Evolutionary conservation across 2,113 vertebrate genomes (phyloP).

Genomic region (Eulemur rufifrons): DNA sequence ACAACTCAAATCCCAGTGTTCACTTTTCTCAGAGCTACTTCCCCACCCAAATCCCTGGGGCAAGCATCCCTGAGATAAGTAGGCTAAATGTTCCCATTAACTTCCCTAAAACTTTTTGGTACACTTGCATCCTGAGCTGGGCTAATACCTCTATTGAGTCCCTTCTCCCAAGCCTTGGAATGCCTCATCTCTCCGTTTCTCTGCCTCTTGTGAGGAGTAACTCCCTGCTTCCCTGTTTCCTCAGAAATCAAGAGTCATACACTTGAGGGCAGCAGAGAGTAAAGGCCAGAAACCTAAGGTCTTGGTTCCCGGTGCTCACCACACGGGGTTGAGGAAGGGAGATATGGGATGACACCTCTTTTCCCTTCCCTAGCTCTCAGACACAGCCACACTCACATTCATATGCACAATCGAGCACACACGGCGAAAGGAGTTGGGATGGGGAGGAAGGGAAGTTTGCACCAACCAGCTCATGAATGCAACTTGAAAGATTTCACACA

Average conservation of each 20-base stretch:
- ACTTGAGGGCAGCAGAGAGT: not conserved
- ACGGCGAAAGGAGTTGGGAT: conserved; percentile 36
- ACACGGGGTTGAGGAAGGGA: not conserved
- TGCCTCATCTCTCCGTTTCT: not conserved
- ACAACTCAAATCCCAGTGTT: conserved; percentile 19
- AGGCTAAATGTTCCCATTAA: not conserved
- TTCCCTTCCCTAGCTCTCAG: conserved; percentile 50
- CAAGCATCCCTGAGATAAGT: conserved; percentile 57
- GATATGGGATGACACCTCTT: conserved; percentile 4
- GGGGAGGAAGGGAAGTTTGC: conserved; percentile 68
- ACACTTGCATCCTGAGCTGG: not conserved
- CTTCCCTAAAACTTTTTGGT: not conserved
- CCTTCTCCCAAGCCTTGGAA: conserved; percentile 47
- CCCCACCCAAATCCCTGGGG: conserved; percentile 16
- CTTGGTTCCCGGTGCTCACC: not conserved
- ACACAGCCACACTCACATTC: conserved; percentile 62
- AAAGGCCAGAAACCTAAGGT: conserved; percentile 39
- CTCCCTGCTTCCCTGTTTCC: not conserved
- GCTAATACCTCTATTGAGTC: not conserved
- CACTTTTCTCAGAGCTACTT: conserved; percentile 63
- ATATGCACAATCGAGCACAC: conserved; percentile 43
- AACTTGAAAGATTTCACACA: conserved; percentile 80
- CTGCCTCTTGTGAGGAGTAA: not conserved
- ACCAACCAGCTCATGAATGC: conserved; percentile 73
- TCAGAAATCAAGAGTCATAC: conserved; percentile 25